Percentiles rank a stretch among this genome's conserved stretches.
Evolutionary conservation across 2,113 vertebrate genomes (phyloP).

Genomic region (Micromys minutus): DNA sequence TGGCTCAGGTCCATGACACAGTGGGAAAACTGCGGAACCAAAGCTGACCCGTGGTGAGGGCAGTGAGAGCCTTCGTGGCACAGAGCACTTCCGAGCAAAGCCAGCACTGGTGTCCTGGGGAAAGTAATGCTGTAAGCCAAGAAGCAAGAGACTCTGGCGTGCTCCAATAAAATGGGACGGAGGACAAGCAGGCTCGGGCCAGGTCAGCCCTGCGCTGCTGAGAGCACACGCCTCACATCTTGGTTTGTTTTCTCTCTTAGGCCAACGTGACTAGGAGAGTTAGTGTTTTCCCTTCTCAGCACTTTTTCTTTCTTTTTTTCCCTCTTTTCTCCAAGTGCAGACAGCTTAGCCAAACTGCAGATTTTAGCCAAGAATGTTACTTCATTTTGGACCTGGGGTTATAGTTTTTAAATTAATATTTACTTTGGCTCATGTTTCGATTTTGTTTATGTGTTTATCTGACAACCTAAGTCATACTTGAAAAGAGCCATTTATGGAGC

Average conservation of each 20-base stretch:
- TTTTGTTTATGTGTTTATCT: conserved; percentile 79
- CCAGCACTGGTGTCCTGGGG: not conserved
- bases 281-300: conserved; percentile 53
- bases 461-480: conserved; percentile 57
- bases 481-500: conserved; percentile 53
- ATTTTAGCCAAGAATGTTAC: conserved; percentile 75
- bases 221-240: not conserved
- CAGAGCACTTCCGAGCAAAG: not conserved
- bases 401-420: conserved; percentile 82
- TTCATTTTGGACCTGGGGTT: conserved; percentile 69
- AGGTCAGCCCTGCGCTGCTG: not conserved
- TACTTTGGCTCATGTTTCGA: conserved; percentile 74
- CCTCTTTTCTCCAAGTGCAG: conserved; percentile 57
- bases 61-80: not conserved
- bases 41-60: conserved; percentile 23
- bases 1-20: conserved; percentile 58
- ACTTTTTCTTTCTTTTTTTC: not conserved
- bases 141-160: not conserved
- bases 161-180: not conserved
- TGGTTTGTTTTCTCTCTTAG: conserved; percentile 70
- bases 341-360: conserved; percentile 68
- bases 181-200: not conserved
- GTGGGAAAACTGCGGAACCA: conserved; percentile 59
- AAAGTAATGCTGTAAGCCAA: not conserved
- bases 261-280: conserved; percentile 62